These are phyloP conservation scores for Stenurella melanura DNA, from an alignment of 2,888 invertebrate genomes.

Conservation along the genomic window DNA sequence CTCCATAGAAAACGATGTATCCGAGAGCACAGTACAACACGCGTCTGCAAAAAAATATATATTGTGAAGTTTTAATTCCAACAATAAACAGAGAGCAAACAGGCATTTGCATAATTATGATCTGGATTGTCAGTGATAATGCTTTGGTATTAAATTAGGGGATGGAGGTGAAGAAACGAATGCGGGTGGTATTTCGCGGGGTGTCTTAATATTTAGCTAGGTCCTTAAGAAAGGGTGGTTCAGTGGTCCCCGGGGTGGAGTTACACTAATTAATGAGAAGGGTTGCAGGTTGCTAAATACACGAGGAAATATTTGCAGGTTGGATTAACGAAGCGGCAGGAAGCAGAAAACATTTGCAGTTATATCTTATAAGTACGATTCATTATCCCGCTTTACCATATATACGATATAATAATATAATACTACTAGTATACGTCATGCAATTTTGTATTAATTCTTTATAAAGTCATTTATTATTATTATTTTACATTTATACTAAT, in stretches of 20 bases:
- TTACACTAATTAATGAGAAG: slow-evolving; percentile 74
- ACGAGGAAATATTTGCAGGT: slow-evolving; percentile 69
- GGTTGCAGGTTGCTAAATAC: slow-evolving; percentile 72
- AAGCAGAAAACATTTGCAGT: slow-evolving; percentile 33
- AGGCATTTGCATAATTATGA: slow-evolving; percentile 35
- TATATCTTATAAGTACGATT: slow-evolving; percentile 29
- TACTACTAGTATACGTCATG: too few relatives aligned
- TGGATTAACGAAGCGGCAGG: slow-evolving; percentile 56
- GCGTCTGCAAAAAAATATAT: too few relatives aligned
- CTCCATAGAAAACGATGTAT: too few relatives aligned
- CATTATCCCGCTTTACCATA: slow-evolving; percentile 24
- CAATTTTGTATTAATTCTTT: too few relatives aligned
- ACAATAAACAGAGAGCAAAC: not conserved
- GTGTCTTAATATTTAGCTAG: slow-evolving; percentile 67
- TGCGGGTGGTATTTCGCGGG: slow-evolving; percentile 55
- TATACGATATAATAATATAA: not conserved
- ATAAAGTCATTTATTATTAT: too few relatives aligned
- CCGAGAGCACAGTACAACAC: too few relatives aligned
- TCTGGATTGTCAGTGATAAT: slow-evolving; percentile 44
- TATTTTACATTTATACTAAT: too few relatives aligned
- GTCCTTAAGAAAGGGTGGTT: slow-evolving; percentile 68
- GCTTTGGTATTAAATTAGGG: slow-evolving; percentile 47
- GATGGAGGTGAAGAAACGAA: slow-evolving; percentile 52
- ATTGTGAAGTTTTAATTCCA: not conserved
- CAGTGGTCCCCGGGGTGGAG: slow-evolving; percentile 71